phyloP scores from a whole-genome alignment of 2,888 invertebrate species.

The Drosophila emarginata region DNA sequence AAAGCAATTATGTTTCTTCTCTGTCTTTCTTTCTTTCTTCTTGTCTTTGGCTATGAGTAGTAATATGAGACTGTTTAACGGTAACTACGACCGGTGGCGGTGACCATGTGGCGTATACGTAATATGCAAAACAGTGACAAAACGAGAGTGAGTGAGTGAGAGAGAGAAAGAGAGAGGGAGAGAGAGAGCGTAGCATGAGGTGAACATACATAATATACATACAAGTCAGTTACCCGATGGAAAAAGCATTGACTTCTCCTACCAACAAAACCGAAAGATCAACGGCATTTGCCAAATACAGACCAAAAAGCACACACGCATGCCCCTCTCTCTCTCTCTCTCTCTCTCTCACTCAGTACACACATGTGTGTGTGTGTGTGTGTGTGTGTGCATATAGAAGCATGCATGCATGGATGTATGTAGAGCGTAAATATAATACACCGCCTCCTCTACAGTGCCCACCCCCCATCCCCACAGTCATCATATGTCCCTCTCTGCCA shows the following conservation, averaged over 20 bases:
- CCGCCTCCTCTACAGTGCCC: not conserved
- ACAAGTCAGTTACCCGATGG: constrained; percentile 8
- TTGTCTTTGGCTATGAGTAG: constrained; percentile 16
- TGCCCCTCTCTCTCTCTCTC: not conserved
- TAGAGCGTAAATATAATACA: not conserved
- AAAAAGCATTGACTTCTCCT: constrained; percentile 59
- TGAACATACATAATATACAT: no score
- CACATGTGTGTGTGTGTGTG: constrained; percentile 35
- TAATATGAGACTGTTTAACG: constrained; percentile 58
- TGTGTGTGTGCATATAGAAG: constrained; percentile 13
- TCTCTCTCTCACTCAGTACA: no score
- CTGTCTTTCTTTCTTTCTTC: not conserved
- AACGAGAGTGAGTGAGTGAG: no score
- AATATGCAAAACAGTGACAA: constrained; percentile 16
- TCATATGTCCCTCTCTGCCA: not conserved
- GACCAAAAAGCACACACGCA: constrained; percentile 29
- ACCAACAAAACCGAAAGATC: constrained; percentile 44
- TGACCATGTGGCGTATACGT: constrained; percentile 59
- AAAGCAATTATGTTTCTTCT: not conserved
- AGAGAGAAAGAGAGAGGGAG: not conserved
- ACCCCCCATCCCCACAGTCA: not conserved
- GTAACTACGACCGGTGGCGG: constrained; percentile 29
- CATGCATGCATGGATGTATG: constrained; percentile 24
- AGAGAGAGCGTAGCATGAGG: not conserved
- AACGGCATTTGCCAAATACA: constrained; percentile 60